Evolutionary conservation across 1,140 invertebrate species (phyloP).

Genomic region (Platorchestia sp.): DNA sequence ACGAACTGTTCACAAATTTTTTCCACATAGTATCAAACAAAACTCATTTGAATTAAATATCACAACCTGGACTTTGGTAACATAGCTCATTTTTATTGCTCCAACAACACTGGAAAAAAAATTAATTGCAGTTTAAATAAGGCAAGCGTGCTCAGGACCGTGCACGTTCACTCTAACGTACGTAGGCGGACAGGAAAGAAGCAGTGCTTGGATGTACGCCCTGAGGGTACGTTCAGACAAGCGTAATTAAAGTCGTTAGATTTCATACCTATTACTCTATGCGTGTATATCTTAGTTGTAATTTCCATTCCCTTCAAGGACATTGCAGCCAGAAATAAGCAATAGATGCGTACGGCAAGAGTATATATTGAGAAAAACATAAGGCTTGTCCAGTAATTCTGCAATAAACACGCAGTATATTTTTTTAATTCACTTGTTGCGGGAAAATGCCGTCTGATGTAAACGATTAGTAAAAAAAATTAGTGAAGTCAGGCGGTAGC

Average conservation of each 20-base stretch:
- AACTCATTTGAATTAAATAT: background rate
- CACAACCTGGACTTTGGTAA: background rate
- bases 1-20: background rate
- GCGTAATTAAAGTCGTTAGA: background rate
- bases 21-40: background rate
- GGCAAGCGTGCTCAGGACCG: background rate
- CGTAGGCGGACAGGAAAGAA: background rate
- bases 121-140: background rate
- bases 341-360: background rate
- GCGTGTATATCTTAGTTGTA: background rate
- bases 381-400: background rate
- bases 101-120: background rate
- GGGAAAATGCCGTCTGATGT: background rate
- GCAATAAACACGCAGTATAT: background rate
- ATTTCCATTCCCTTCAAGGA: background rate
- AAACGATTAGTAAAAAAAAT: background rate
- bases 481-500: background rate
- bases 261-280: background rate
- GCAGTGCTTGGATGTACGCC: background rate
- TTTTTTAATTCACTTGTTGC: background rate
- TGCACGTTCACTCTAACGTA: background rate
- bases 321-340: too few species aligned
- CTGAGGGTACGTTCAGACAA: background rate
- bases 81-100: background rate
- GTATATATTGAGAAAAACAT: background rate